Evolutionary conservation across 2,888 invertebrate species (phyloP).

Genomic region (Glomeris marginata): DNA sequence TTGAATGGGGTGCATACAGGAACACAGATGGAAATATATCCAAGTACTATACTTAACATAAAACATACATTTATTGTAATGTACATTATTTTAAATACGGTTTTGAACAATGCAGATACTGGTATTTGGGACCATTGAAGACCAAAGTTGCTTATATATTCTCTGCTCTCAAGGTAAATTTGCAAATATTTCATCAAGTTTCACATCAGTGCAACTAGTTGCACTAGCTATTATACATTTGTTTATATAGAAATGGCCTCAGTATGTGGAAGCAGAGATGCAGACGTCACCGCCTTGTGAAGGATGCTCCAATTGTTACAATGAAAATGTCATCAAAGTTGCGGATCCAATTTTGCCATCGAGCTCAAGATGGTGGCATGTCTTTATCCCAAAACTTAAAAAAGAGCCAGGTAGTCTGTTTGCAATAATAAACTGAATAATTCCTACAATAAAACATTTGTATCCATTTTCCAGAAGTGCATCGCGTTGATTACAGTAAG

Average conservation of each 20-base stretch:
- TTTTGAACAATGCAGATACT: constrained; percentile 40
- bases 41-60: constrained; percentile 32
- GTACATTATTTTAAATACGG: background rate
- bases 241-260: constrained; percentile 4
- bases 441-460: background rate
- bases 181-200: constrained; percentile 6
- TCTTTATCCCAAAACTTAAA: constrained; percentile 31
- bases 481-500: constrained; percentile 19
- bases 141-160: constrained; percentile 62
- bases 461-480: background rate
- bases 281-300: constrained; percentile 61
- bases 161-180: constrained; percentile 20
- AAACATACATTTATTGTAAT: background rate
- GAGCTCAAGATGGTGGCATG: constrained; percentile 35
- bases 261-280: constrained; percentile 42
- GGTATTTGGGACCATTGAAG: constrained; percentile 67
- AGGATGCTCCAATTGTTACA: constrained; percentile 61
- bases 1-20: constrained; percentile 75
- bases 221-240: background rate
- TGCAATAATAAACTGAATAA: background rate
- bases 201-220: too few relatives aligned
- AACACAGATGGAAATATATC: constrained; percentile 58
- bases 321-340: constrained; percentile 3
- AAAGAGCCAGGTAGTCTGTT: constrained; percentile 16
- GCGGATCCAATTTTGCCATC: constrained; percentile 14